Conservation (phyloP, 2,113 vertebrate genomes). For the Pardalotus punctatus region DNA sequence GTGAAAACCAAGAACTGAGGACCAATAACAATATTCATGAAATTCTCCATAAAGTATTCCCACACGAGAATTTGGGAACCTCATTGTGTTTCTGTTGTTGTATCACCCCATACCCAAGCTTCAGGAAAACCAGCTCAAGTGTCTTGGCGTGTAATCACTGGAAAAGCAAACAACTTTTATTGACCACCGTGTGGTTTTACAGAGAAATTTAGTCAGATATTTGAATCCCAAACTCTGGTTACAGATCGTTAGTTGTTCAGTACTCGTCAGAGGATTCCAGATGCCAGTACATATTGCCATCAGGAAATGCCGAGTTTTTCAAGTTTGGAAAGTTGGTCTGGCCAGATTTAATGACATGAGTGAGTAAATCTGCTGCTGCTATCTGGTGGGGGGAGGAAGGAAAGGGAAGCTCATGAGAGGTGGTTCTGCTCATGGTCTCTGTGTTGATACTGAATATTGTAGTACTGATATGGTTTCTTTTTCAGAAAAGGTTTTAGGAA, state of each 20-base stretch:
- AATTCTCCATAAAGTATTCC: background rate
- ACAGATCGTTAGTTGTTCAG: background rate
- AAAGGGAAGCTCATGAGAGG: background rate
- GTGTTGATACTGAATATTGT: rapidly evolving
- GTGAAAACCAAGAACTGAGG: background rate
- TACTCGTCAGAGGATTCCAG: background rate
- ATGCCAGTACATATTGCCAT: background rate
- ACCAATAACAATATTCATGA: background rate
- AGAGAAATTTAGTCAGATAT: background rate
- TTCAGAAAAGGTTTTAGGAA: background rate
- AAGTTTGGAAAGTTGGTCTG: background rate
- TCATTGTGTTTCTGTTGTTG: rapidly evolving
- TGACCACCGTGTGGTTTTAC: background rate
- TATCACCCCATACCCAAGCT: background rate
- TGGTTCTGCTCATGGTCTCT: background rate
- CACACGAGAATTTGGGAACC: background rate
- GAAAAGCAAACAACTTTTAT: background rate
- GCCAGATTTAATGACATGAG: background rate
- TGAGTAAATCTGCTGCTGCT: background rate
- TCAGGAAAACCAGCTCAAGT: background rate
- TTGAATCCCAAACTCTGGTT: background rate
- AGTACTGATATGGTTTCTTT: background rate
- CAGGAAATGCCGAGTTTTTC: background rate
- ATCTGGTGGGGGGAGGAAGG: background rate
- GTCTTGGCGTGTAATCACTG: background rate